phyloP scores from a whole-genome alignment of 2,888 invertebrate species.

The Neuroscelio doddi region DNA sequence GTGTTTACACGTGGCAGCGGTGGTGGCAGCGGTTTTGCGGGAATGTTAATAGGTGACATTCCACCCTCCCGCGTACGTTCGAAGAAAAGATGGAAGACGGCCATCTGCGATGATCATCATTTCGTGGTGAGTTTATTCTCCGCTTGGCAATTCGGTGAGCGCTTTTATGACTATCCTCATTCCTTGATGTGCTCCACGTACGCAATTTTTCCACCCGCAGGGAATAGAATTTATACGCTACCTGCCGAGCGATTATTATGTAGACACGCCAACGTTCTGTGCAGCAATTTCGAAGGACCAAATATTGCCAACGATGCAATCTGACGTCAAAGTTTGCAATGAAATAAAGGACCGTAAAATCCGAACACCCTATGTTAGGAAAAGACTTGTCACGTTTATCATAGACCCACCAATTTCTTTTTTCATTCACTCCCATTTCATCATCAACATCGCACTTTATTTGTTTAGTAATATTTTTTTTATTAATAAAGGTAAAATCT shows the following conservation, averaged over 20 bases:
- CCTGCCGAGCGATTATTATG: too few relatives aligned
- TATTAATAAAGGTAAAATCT: too few relatives aligned
- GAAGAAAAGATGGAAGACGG: constrained; percentile 15
- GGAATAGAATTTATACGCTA: constrained; percentile 28
- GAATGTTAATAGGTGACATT: constrained; percentile 69
- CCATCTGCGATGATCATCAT: constrained; percentile 49
- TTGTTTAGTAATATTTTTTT: too few relatives aligned
- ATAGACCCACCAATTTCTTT: neutral
- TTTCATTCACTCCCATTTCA: neutral
- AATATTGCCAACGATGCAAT: too few relatives aligned
- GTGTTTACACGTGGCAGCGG: constrained; percentile 61
- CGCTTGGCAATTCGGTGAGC: constrained; percentile 30
- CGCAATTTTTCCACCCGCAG: constrained; percentile 22
- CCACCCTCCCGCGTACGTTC: constrained; percentile 51
- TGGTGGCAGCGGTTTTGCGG: constrained; percentile 62
- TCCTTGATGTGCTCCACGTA: constrained; percentile 6
- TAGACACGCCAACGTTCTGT: too few relatives aligned
- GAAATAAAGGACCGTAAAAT: neutral
- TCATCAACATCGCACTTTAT: neutral
- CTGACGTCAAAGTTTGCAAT: too few relatives aligned
- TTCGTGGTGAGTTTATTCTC: constrained; percentile 53
- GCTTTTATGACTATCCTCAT: constrained; percentile 31
- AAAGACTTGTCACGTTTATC: neutral
- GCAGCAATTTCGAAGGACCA: too few relatives aligned
- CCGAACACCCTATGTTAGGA: too few relatives aligned